Conservation (phyloP, 2,797 vertebrate genomes). For the Dallia pectoralis region DNA sequence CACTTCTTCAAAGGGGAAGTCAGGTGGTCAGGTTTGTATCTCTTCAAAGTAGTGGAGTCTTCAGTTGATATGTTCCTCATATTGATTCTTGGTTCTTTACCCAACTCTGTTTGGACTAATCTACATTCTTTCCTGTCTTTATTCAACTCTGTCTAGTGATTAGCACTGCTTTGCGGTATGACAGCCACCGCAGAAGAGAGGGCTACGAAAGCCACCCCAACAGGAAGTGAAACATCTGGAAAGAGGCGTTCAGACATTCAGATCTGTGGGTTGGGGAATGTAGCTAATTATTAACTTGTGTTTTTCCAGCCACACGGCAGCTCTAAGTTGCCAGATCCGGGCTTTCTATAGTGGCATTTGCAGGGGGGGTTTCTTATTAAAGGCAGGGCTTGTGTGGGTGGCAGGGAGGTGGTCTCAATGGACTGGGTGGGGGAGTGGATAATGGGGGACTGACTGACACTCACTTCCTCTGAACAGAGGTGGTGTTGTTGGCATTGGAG, state of each 20-base stretch:
- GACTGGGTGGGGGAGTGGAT: neutral
- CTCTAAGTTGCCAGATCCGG: neutral
- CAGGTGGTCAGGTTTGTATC: slow-evolving; percentile 1
- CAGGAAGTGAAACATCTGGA: slow-evolving; percentile 22
- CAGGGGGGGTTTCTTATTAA: neutral
- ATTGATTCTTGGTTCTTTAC: neutral
- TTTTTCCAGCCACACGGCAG: slow-evolving; percentile 4
- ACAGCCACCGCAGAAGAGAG: neutral
- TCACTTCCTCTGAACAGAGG: neutral
- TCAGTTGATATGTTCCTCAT: neutral
- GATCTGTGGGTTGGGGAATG: neutral
- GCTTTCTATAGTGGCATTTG: neutral
- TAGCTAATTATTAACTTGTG: slow-evolving; percentile 18
- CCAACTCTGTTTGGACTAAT: neutral
- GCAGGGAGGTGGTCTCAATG: neutral
- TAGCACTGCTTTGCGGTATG: neutral
- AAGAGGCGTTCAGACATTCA: neutral
- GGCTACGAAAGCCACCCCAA: neutral
- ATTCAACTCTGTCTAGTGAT: neutral
- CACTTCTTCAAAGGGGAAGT: neutral
- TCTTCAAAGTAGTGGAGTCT: neutral
- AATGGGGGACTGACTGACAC: neutral
- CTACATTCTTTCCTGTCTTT: neutral
- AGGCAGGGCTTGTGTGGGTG: slow-evolving; percentile 18
- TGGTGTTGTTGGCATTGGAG: neutral